Conservation (phyloP, 2,888 invertebrate species). For the Acronicta aceris region DNA sequence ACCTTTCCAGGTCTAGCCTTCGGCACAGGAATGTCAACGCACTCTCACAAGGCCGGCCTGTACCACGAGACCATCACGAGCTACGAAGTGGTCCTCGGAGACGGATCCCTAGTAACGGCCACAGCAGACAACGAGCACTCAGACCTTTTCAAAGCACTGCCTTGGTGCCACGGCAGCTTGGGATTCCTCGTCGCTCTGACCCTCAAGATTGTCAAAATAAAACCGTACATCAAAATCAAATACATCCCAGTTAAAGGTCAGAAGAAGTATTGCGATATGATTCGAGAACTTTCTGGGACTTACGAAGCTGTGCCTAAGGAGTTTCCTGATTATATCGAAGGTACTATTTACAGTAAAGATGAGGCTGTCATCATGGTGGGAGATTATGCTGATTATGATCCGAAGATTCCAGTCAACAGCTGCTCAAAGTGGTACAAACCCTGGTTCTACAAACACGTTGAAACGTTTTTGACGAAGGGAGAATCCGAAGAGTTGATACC, state of each 20-base stretch:
- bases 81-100: conserved; percentile 91
- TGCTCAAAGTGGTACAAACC: conserved; percentile 92
- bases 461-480: conserved; percentile 87
- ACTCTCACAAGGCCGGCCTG: conserved; percentile 92
- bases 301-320: conserved; percentile 77
- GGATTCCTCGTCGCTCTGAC: conserved; percentile 91
- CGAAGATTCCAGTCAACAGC: conserved; percentile 85
- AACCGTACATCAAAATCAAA: conserved; percentile 91
- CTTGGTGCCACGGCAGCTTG: conserved; percentile 92
- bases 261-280: conserved; percentile 90
- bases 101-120: conserved; percentile 90
- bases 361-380: conserved; percentile 91
- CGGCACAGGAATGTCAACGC: conserved; percentile 93
- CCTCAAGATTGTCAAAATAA: conserved; percentile 90
- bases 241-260: conserved; percentile 91
- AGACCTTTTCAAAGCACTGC: conserved; percentile 90
- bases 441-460: conserved; percentile 92
- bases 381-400: conserved; percentile 90
- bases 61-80: conserved; percentile 91
- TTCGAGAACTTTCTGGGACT: conserved; percentile 90
- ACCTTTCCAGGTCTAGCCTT: conserved; percentile 88
- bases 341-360: conserved; percentile 90
- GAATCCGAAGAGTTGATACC: conserved; percentile 90
- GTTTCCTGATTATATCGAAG: conserved; percentile 91
- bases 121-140: conserved; percentile 88